Percentiles rank a stretch among this genome's conserved stretches.
These are phyloP conservation scores for Girardinus metallicus DNA, from an alignment of 2,797 vertebrate species.

Conservation along the genomic window DNA sequence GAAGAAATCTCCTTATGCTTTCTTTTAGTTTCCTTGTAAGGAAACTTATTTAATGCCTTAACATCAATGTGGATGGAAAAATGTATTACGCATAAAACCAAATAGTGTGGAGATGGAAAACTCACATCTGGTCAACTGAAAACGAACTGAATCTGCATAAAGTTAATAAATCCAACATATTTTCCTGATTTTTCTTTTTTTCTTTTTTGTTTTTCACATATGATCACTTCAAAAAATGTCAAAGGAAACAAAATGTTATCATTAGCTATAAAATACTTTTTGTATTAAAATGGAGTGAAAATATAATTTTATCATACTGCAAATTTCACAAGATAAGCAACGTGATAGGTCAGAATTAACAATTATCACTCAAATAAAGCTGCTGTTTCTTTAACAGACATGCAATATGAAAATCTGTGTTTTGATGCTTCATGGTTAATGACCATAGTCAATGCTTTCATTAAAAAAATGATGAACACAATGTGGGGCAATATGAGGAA, in stretches of 20 bases:
- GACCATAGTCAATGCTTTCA: slow-evolving; percentile 34
- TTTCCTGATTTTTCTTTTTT: neutral
- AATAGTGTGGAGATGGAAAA: slow-evolving; percentile 54
- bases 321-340: neutral
- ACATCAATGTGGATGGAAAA: slow-evolving; percentile 26
- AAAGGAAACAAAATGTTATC: neutral
- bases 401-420: slow-evolving; percentile 19
- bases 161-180: slow-evolving; percentile 35
- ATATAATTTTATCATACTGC: neutral
- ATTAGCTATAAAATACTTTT: neutral
- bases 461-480: slow-evolving; percentile 68
- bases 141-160: slow-evolving; percentile 57
- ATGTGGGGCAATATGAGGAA: slow-evolving; percentile 47
- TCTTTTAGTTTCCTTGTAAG: neutral
- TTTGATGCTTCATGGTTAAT: slow-evolving; percentile 34
- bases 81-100: slow-evolving; percentile 51
- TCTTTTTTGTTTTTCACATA: neutral
- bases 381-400: slow-evolving; percentile 8
- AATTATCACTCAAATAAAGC: neutral
- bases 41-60: slow-evolving; percentile 10
- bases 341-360: neutral
- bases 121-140: slow-evolving; percentile 42
- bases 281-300: neutral
- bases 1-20: neutral
- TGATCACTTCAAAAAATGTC: neutral